Base-by-base conservation (phyloP, 2,113 vertebrate species). In the Lota lota region DNA sequence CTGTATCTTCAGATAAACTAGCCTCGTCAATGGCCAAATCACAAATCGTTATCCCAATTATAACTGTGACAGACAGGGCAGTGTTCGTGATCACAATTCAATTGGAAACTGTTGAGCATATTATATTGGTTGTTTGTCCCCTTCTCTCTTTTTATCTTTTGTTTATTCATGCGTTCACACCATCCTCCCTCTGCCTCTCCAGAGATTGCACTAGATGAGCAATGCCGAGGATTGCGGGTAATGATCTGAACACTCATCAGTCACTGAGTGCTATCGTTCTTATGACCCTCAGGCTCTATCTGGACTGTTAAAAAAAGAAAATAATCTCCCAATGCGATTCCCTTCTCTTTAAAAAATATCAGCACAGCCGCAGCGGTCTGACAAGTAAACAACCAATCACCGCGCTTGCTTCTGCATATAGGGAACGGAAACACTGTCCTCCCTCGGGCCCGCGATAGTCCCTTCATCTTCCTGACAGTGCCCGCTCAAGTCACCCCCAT, bases 201-300 rank as follows among this genome's bases (percentile, higher is more conserved):
- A 58, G 64, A 77, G 17, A 54, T 61, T 64, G 69, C 22, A 36
- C 60, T 64, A 59, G 79, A 75, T 73, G 60, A 78, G 73, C 66
- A 54, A 77, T 77, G 79, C 67, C 20, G 72, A 73, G 79, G 81
- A 85, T 69, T 72, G 81, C 77, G 74, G 81, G 74, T 82, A 75
- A 83, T 77, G 79, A 80, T 77, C 66, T 70, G 72, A 77, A 40
- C 1, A 3, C 62, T 69, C 62, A 77, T 83, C 75, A 68, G 73
- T 83, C 80, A 84, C 10, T 68, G 65, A 64, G 1, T 72, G 18
- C 63, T 20, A 66, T 20, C 67, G 61, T 64, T 67, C 68, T 59
- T 58, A 18, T 59, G 70, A 77, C 68, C 76, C 70, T 74, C 40
- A 62, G 64, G 74, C 66, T 74, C 72, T 78, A 62, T 70, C 47